phyloP scores from a whole-genome alignment of 2,888 invertebrate genomes.

The Drosophila gaucha region DNA sequence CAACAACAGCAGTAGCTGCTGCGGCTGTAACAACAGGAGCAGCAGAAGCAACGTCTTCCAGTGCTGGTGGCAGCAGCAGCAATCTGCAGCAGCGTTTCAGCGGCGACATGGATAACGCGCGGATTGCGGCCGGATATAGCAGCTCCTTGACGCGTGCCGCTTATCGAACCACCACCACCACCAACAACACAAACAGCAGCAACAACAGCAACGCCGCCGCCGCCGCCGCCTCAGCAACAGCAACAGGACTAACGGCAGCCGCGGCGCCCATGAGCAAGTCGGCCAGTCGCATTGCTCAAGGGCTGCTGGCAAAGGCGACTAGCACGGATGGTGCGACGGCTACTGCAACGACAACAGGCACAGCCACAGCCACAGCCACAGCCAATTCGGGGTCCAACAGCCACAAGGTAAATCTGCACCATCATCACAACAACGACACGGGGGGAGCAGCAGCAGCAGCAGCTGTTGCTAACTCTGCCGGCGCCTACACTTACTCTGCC shows the following conservation, averaged over 20 bases:
- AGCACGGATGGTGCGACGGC: background rate
- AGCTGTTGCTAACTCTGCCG: conserved; percentile 4
- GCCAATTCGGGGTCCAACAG: conserved; percentile 25
- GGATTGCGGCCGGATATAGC: conserved; percentile 69
- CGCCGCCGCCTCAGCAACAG: conserved; percentile 1
- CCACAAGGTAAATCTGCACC: conserved; percentile 53
- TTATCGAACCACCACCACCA: conserved; percentile 65
- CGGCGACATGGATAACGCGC: conserved; percentile 63
- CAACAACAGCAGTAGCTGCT: background rate
- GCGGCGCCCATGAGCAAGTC: conserved; percentile 40
- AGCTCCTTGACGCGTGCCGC: conserved; percentile 77
- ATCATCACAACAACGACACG: conserved; percentile 18
- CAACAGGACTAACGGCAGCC: conserved; percentile 7
- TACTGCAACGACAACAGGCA: background rate
- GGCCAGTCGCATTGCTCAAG: conserved; percentile 44
- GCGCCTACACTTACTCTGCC: conserved; percentile 16
- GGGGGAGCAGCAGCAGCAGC: conserved; percentile 9
- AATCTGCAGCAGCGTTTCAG: conserved; percentile 80
- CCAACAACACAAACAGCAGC: conserved; percentile 6
- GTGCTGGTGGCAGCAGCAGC: conserved; percentile 74
- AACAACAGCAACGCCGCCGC: conserved; percentile 1
- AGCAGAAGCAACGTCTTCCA: background rate
- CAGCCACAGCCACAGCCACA: background rate
- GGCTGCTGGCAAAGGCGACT: conserved; percentile 39
- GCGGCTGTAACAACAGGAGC: conserved; percentile 1